Evolutionary conservation across 2,113 vertebrate genomes (phyloP).

Genomic region (Carassius gibelio): DNA sequence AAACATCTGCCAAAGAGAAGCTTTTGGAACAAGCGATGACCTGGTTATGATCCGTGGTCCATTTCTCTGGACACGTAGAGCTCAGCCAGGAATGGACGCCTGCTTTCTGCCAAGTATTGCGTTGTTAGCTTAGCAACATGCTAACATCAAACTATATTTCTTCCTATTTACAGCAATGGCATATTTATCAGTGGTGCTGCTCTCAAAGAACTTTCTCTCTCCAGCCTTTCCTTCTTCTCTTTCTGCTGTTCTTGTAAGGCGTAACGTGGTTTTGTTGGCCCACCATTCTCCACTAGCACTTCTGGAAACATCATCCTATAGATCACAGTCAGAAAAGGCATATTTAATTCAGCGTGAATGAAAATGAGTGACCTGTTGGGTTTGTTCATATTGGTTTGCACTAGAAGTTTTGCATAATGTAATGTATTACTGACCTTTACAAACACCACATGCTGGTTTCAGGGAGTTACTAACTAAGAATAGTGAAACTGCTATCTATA

Average conservation of each 20-base stretch:
- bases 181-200: neutral
- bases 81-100: neutral
- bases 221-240: neutral
- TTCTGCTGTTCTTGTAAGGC: neutral
- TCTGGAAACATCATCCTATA: neutral
- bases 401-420: neutral
- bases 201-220: neutral
- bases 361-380: neutral
- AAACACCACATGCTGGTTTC: neutral
- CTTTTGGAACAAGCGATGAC: neutral
- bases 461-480: neutral
- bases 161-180: neutral
- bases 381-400: neutral
- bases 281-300: neutral
- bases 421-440: conserved; percentile 26
- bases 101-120: neutral
- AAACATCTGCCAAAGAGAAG: neutral
- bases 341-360: neutral
- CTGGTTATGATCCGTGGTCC: neutral
- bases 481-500: neutral
- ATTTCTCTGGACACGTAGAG: neutral
- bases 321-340: neutral
- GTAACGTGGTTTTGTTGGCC: neutral
- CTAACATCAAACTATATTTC: neutral
- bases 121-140: neutral